Conservation (phyloP, 1,140 invertebrate species). For the Calephelis nemesis region DNA sequence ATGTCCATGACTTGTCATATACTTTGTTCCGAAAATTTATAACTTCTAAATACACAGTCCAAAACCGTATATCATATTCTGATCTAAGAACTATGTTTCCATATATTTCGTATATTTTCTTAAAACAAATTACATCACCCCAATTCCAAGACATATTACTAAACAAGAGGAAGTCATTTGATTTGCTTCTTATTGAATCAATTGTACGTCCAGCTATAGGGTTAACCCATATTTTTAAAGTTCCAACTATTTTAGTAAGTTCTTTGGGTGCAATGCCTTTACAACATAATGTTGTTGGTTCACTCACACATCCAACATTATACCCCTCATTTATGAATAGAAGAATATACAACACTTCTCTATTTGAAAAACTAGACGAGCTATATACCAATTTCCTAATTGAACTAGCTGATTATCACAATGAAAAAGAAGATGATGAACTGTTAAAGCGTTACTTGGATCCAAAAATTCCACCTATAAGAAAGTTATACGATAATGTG, state of each 20-base stretch:
- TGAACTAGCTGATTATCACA: not conserved
- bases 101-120: not conserved
- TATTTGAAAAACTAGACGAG: constrained; percentile 40
- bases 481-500: constrained; percentile 66
- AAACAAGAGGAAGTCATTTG: not conserved
- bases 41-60: not conserved
- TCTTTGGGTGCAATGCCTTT: constrained; percentile 2
- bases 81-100: not conserved
- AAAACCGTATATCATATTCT: not conserved
- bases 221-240: not conserved
- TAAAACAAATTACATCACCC: not conserved
- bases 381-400: constrained; percentile 31
- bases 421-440: constrained; percentile 16
- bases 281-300: constrained; percentile 17
- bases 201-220: not conserved
- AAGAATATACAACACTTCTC: constrained; percentile 23
- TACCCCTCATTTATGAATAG: constrained; percentile 18
- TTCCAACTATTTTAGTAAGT: not conserved
- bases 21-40: not conserved
- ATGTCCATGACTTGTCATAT: not conserved
- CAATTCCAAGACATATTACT: not conserved
- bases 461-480: constrained; percentile 45
- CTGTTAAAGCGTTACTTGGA: constrained; percentile 50
- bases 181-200: constrained; percentile 8
- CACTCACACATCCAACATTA: constrained; percentile 18